Percentiles rank a stretch among this genome's conserved stretches.
Evolutionary conservation across 2,797 vertebrate species (phyloP).

Genomic region (Nyctibius grandis): DNA sequence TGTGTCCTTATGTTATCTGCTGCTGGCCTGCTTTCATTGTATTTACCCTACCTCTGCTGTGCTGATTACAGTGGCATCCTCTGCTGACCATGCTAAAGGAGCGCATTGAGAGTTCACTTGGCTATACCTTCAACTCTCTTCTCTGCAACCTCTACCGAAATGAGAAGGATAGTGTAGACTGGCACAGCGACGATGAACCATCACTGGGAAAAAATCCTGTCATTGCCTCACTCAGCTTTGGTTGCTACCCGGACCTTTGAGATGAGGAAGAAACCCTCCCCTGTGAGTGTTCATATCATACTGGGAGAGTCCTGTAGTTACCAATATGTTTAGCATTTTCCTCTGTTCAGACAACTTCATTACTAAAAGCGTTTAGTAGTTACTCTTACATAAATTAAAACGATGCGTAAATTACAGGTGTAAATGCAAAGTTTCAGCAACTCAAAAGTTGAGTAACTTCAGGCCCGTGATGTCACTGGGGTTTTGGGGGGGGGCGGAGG

Average conservation of each 20-base stretch:
- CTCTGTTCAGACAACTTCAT: background rate
- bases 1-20: background rate
- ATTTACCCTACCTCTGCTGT: background rate
- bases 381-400: too few relatives aligned
- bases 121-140: slow-evolving; percentile 87
- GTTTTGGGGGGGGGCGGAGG: too few relatives aligned
- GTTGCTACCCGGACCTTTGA: slow-evolving; percentile 87
- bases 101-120: slow-evolving; percentile 68
- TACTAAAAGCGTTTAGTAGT: background rate
- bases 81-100: slow-evolving; percentile 77
- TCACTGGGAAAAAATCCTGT: slow-evolving; percentile 80
- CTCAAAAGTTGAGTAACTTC: too few relatives aligned
- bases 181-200: slow-evolving; percentile 92
- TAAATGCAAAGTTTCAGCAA: too few relatives aligned
- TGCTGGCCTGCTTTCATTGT: background rate
- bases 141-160: slow-evolving; percentile 92
- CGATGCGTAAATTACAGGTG: too few relatives aligned
- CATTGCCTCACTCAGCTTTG: slow-evolving; percentile 91
- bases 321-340: background rate
- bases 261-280: slow-evolving; percentile 88
- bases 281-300: slow-evolving; percentile 72
- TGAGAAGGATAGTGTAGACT: slow-evolving; percentile 92
- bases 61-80: slow-evolving; percentile 83
- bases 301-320: background rate
- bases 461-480: too few relatives aligned